Evolutionary conservation across 23 tunicate genomes (phyloP).

Genomic region (Ciona savignyi): DNA sequence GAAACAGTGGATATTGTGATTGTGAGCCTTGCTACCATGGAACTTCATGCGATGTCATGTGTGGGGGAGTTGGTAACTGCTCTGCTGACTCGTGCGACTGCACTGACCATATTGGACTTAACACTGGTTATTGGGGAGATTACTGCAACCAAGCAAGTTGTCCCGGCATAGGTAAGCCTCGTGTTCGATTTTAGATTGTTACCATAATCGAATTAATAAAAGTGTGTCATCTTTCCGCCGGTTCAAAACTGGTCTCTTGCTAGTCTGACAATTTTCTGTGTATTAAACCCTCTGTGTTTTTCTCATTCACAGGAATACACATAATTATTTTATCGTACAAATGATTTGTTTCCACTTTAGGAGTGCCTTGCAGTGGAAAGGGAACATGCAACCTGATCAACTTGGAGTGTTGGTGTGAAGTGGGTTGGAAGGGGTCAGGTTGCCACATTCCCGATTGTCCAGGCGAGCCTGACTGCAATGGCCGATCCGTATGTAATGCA

Average conservation of each 20-base stretch:
- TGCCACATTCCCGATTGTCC: conserved; percentile 24
- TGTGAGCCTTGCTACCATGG: conserved; percentile 29
- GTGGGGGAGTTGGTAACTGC: conserved; percentile 16
- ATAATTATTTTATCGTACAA: too few relatives aligned
- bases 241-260: too few relatives aligned
- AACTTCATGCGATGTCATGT: conserved; percentile 7
- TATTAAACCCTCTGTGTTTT: too few relatives aligned
- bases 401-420: conserved; percentile 21
- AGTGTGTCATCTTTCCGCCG: not conserved
- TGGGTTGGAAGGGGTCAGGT: conserved; percentile 15
- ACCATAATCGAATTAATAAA: not conserved
- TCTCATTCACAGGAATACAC: too few relatives aligned
- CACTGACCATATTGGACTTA: conserved; percentile 11
- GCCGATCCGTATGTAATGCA: conserved; percentile 8
- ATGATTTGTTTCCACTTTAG: not conserved
- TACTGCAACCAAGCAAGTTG: conserved; percentile 17
- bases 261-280: too few relatives aligned
- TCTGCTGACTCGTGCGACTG: conserved; percentile 20
- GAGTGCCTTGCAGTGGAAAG: conserved; percentile 22
- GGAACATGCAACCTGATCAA: conserved; percentile 22
- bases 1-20: conserved; percentile 13
- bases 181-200: not conserved
- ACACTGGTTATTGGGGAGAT: conserved; percentile 16
- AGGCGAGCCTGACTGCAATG: conserved; percentile 21
- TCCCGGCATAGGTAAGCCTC: conserved; percentile 19